Conservation (phyloP, 1,140 invertebrate species). For the Saccostrea glomerata region DNA sequence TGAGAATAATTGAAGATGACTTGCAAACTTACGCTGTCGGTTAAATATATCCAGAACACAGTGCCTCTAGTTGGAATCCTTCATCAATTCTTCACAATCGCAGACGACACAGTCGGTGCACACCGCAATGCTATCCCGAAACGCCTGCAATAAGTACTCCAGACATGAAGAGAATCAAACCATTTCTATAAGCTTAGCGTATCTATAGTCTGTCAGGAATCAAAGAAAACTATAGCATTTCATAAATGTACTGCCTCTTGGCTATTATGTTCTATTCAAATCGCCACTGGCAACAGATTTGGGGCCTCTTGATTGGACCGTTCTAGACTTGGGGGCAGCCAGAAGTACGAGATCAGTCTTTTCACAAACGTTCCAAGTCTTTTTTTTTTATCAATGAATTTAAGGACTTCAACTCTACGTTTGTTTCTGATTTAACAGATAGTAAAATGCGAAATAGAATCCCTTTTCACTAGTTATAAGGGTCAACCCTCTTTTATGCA, state of each 20-base stretch:
- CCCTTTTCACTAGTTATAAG: not conserved
- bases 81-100: not conserved
- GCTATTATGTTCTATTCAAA: not conserved
- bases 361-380: constrained; percentile 26
- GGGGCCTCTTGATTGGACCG: not conserved
- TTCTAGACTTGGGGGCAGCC: not conserved
- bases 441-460: constrained; percentile 8
- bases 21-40: constrained; percentile 2
- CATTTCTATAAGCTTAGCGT: constrained; percentile 4
- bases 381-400: constrained; percentile 29
- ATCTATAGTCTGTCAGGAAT: constrained; percentile 28
- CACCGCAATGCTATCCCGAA: not conserved
- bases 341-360: not conserved
- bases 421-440: not conserved
- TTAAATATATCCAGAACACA: not conserved
- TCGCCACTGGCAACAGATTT: constrained; percentile 15
- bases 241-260: constrained; percentile 22
- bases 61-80: constrained; percentile 19
- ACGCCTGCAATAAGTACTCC: constrained; percentile 10
- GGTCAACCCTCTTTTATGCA: constrained; percentile 7
- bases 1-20: not conserved
- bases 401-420: not conserved
- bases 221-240: constrained; percentile 31
- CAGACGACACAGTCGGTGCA: constrained; percentile 32
- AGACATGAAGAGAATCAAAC: constrained; percentile 10